A percentile compares a stretch with the other conserved stretches of the same genome.
These are phyloP conservation scores for Lethenteron reissneri DNA, from an alignment of 2,113 vertebrate genomes.

Conservation along the genomic window DNA sequence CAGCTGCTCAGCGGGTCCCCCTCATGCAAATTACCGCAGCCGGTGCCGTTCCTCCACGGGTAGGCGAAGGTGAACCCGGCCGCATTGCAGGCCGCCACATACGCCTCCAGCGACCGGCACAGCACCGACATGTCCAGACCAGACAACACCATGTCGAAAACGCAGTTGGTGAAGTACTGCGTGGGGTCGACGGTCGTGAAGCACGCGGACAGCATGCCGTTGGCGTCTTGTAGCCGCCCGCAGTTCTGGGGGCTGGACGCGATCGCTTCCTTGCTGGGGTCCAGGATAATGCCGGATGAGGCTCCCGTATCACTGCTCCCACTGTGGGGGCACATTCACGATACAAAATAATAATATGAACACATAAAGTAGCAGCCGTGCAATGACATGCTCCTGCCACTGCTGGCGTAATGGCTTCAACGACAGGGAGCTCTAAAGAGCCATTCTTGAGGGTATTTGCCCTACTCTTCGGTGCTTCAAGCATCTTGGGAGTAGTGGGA, in stretches of 20 bases:
- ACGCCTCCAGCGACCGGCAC: slow-evolving; percentile 1
- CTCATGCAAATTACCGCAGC: background rate
- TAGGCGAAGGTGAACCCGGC: background rate
- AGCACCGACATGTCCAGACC: slow-evolving; percentile 1
- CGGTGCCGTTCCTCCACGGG: background rate
- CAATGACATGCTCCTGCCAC: no score
- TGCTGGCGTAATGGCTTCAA: no score
- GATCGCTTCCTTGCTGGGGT: background rate
- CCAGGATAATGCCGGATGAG: background rate
- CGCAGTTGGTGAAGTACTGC: background rate
- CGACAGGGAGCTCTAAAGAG: no score
- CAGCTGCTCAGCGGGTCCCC: no score
- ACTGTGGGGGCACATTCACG: no score
- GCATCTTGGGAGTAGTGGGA: no score
- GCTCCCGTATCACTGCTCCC: no score
- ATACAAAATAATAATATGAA: no score
- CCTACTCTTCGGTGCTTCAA: no score
- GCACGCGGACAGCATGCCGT: background rate
- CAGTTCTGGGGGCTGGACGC: background rate
- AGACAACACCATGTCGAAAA: background rate
- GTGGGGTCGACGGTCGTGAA: background rate
- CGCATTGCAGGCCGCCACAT: background rate
- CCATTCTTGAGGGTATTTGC: no score
- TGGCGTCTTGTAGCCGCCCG: background rate
- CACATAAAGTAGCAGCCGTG: no score